Evolutionary conservation across 2,797 vertebrate genomes (phyloP).

Genomic region (Podargus strigoides): DNA sequence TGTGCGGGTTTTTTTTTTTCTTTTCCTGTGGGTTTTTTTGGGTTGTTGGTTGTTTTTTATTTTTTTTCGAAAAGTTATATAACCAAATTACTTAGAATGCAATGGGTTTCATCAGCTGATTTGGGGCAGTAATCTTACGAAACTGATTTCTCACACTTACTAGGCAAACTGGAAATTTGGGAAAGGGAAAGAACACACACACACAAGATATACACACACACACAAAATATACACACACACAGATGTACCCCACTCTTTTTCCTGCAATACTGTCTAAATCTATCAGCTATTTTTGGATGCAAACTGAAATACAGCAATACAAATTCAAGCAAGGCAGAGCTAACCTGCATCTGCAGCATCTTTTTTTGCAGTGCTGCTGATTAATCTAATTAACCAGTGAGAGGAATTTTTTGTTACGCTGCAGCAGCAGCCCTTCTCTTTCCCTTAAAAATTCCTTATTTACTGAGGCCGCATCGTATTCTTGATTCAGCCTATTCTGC

Average conservation of each 20-base stretch:
- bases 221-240: not conserved
- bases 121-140: constrained; percentile 52
- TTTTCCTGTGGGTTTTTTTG: too few relatives aligned
- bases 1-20: not conserved
- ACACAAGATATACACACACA: not conserved
- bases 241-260: constrained; percentile 44
- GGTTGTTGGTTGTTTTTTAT: not conserved
- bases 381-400: constrained; percentile 58
- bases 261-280: constrained; percentile 36
- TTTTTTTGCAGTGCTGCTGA: not conserved
- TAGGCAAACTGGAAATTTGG: constrained; percentile 37
- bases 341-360: constrained; percentile 60
- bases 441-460: not conserved
- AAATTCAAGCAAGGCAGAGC: constrained; percentile 30
- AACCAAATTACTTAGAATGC: constrained; percentile 58
- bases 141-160: constrained; percentile 48
- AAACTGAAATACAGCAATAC: constrained; percentile 28
- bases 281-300: constrained; percentile 56
- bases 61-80: constrained; percentile 18
- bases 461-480: not conserved
- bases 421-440: constrained; percentile 6
- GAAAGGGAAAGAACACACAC: constrained; percentile 25
- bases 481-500: not conserved
- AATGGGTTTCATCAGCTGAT: constrained; percentile 49
- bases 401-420: not conserved